Conservation (phyloP, 2,797 vertebrate species). For the Darevskia nairensis region DNA sequence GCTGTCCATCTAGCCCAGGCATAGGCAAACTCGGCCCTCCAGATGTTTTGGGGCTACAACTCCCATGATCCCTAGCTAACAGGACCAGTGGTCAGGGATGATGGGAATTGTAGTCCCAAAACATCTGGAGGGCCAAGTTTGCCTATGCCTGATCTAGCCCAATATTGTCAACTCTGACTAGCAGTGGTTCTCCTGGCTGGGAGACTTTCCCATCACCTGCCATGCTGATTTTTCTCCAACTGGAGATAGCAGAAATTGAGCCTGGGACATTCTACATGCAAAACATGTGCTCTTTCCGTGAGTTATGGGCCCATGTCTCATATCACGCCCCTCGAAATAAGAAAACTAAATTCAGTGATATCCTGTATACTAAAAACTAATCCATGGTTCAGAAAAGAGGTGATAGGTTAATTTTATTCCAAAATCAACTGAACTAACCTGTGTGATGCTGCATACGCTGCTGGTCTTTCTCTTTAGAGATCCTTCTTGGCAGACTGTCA, state of each 20-base stretch:
- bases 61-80: too few species aligned
- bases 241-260: background rate
- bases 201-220: background rate
- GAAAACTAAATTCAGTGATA: background rate
- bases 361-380: background rate
- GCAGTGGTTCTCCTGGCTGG: background rate
- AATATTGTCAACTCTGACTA: background rate
- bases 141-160: too few species aligned
- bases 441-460: conserved; percentile 87
- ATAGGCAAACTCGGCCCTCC: too few species aligned
- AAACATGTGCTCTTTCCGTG: background rate
- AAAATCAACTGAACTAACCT: conserved; percentile 72
- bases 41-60: too few species aligned
- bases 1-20: too few species aligned
- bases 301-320: too few species aligned
- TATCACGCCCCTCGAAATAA: background rate
- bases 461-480: conserved; percentile 86
- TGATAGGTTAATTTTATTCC: background rate
- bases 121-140: too few species aligned
- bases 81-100: too few species aligned
- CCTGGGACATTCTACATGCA: background rate
- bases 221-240: background rate
- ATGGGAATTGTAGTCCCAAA: too few species aligned
- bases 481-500: conserved; percentile 90
- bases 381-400: background rate